phyloP scores from a whole-genome alignment of 2,797 vertebrate genomes.

The Myotis findleyi region DNA sequence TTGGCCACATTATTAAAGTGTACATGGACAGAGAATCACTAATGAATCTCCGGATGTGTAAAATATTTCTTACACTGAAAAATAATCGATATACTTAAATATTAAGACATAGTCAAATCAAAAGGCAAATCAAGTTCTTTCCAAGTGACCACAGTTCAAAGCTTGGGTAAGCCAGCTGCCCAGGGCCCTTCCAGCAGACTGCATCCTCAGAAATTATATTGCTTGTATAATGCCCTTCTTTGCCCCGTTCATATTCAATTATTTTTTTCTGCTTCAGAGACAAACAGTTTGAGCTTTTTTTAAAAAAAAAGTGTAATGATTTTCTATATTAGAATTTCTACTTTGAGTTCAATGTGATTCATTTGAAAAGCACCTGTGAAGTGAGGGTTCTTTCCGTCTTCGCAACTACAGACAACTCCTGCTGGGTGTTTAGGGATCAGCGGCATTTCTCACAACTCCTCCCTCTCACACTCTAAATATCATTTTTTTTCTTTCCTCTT shows the following conservation, averaged over 20 bases:
- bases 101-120: neutral
- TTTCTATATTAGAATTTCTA: neutral
- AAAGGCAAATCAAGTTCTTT: neutral
- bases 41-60: neutral
- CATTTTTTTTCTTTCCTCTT: neutral
- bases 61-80: neutral
- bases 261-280: neutral
- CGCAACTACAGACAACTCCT: neutral
- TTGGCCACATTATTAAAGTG: neutral
- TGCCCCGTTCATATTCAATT: neutral
- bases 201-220: neutral
- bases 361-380: neutral
- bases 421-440: neutral
- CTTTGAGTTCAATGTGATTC: neutral
- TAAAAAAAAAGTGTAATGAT: neutral
- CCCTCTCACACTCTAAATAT: neutral
- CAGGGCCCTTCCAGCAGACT: neutral
- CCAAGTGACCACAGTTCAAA: neutral
- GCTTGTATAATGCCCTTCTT: neutral
- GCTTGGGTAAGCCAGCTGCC: neutral
- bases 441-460: neutral
- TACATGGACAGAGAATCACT: neutral
- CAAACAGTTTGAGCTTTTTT: neutral
- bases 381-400: neutral
- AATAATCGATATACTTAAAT: conserved; percentile 1